phyloP scores from a whole-genome alignment of 2,797 vertebrate genomes.

The Megalops cyprinoides region DNA sequence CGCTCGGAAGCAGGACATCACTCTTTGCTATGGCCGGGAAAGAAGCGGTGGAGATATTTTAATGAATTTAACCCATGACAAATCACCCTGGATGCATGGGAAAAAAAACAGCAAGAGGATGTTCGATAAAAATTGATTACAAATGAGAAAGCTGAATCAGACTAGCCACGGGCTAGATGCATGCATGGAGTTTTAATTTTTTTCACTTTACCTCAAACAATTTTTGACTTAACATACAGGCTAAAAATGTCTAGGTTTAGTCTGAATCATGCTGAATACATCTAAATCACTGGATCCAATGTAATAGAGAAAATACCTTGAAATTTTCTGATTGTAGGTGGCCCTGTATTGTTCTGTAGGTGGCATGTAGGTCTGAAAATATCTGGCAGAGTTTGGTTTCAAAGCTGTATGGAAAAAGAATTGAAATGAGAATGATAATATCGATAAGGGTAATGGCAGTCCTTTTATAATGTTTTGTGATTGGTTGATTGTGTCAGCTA shows the following conservation, averaged over 20 bases:
- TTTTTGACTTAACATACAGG: not conserved
- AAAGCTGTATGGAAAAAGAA: constrained; percentile 83
- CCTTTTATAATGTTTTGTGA: not conserved
- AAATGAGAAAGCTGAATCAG: too few relatives aligned
- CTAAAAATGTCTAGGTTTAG: not conserved
- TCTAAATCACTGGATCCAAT: not conserved
- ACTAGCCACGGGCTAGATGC: too few relatives aligned
- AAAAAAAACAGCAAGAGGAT: too few relatives aligned
- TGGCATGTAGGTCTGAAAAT: constrained; percentile 95
- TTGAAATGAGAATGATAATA: not conserved
- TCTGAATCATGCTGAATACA: not conserved
- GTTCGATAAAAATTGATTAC: too few relatives aligned
- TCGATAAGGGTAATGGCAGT: not conserved
- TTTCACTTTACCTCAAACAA: too few relatives aligned
- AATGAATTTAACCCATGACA: too few relatives aligned
- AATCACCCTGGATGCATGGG: too few relatives aligned
- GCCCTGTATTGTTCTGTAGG: constrained; percentile 96
- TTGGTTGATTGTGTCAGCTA: not conserved
- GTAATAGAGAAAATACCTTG: constrained; percentile 79
- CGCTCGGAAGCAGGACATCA: constrained; percentile 97
- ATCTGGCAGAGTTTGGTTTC: constrained; percentile 96
- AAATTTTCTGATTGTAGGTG: constrained; percentile 98
- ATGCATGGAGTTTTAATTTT: too few relatives aligned
- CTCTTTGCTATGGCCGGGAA: constrained; percentile 82
- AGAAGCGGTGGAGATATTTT: not conserved